A percentile compares a stretch with the other conserved stretches of the same genome.
Evolutionary conservation across 53 echinoderm and acorn worm species (phyloP).

Genomic region (Echinometra lucunter): DNA sequence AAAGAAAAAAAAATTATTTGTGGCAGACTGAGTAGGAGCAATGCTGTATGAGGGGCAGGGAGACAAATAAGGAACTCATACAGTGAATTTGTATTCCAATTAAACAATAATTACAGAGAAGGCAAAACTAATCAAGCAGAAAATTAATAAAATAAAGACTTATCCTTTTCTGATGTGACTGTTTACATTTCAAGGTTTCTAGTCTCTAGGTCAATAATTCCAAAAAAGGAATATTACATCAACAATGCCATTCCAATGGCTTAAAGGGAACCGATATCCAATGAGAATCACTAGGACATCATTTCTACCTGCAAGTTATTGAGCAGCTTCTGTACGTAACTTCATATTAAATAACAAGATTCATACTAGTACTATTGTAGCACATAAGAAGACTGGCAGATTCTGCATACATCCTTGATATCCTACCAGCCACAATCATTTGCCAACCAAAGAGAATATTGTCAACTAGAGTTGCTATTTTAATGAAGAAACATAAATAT

Average conservation of each 20-base stretch:
- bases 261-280: neutral
- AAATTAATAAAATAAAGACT: neutral
- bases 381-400: no score
- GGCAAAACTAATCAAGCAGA: slow-evolving; percentile 48
- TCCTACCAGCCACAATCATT: neutral
- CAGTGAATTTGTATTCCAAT: neutral
- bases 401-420: neutral
- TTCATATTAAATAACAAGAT: neutral
- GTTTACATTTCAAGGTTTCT: neutral
- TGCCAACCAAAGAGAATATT: neutral
- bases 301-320: neutral
- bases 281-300: neutral
- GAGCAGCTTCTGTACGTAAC: neutral
- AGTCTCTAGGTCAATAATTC: neutral
- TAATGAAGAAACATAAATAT: neutral
- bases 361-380: no score
- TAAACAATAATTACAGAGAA: neutral
- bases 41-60: neutral
- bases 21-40: neutral
- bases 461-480: neutral
- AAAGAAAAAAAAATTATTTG: neutral
- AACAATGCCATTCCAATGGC: neutral
- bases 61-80: neutral
- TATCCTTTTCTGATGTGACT: neutral
- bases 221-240: neutral